Percentiles rank a stretch among this genome's conserved stretches.
phyloP scores from a whole-genome alignment of 2,113 vertebrate species.

The Eretmochelys imbricata region DNA sequence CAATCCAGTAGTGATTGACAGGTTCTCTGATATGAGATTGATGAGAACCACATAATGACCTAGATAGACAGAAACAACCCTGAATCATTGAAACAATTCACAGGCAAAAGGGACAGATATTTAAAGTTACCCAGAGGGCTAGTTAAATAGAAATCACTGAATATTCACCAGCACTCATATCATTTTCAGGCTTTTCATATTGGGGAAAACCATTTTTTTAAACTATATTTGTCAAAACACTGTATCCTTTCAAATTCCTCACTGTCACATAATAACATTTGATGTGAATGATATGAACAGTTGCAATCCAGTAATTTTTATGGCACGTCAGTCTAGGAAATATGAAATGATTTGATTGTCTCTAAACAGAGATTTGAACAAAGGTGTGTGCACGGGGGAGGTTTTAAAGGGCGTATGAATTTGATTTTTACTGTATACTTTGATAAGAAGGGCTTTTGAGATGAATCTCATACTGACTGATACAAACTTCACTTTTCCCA shows the following conservation, averaged over 20 bases:
- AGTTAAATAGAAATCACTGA: neutral
- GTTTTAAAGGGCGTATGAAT: neutral
- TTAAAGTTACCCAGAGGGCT: neutral
- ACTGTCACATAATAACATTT: neutral
- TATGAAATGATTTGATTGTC: slow-evolving; percentile 9
- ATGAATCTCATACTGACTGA: neutral
- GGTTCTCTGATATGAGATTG: neutral
- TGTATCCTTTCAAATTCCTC: neutral
- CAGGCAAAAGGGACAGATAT: neutral
- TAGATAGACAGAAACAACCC: neutral
- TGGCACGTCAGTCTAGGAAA: neutral
- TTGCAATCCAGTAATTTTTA: neutral
- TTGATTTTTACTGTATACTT: neutral
- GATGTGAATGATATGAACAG: neutral
- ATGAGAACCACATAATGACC: rapidly evolving
- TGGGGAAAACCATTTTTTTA: neutral
- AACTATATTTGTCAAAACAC: neutral
- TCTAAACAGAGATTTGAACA: neutral
- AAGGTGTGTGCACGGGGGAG: neutral
- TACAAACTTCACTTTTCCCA: neutral
- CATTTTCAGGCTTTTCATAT: neutral
- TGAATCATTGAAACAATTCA: neutral
- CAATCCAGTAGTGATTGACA: neutral
- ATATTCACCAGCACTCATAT: neutral
- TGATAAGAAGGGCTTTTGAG: neutral